These are phyloP conservation scores for Neelides folsomi DNA, from an alignment of 2,888 invertebrate species.

Conservation along the genomic window DNA sequence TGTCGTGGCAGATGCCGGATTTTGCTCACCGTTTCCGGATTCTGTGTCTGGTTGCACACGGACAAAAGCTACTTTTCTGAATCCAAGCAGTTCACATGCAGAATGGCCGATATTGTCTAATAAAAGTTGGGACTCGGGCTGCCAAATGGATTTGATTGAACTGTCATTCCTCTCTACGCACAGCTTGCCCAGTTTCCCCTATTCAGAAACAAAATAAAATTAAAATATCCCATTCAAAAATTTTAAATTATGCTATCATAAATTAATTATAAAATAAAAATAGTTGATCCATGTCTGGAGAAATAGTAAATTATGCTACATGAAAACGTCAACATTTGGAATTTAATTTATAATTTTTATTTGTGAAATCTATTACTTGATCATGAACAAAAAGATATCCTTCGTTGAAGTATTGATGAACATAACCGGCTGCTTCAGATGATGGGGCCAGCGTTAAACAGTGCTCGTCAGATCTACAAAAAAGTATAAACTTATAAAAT, in stretches of 20 bases:
- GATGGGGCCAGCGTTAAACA: slow-evolving; percentile 63
- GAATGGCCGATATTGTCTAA: slow-evolving; percentile 31
- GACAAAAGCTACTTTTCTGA: slow-evolving; percentile 56
- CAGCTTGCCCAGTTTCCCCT: slow-evolving; percentile 29
- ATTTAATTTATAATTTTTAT: too few relatives aligned
- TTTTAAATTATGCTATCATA: too few relatives aligned
- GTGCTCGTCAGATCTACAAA: slow-evolving; percentile 25
- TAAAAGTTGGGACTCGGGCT: slow-evolving; percentile 24
- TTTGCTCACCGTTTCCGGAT: slow-evolving; percentile 18
- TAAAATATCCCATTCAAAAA: neutral
- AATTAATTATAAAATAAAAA: too few relatives aligned
- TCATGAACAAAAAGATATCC: slow-evolving; percentile 79
- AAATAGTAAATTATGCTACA: too few relatives aligned
- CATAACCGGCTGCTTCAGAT: slow-evolving; percentile 43
- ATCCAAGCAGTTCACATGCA: slow-evolving; percentile 29
- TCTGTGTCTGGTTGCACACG: slow-evolving; percentile 51
- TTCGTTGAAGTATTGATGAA: slow-evolving; percentile 48
- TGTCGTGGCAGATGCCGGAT: slow-evolving; percentile 38
- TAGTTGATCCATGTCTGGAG: too few relatives aligned
- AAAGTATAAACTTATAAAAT: too few relatives aligned
- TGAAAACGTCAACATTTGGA: too few relatives aligned
- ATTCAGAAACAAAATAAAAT: neutral
- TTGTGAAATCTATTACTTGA: slow-evolving; percentile 24
- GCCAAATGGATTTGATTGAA: slow-evolving; percentile 20
- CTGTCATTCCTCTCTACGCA: slow-evolving; percentile 29